phyloP scores from a whole-genome alignment of 2,797 vertebrate species.

The Trachurus trachurus region DNA sequence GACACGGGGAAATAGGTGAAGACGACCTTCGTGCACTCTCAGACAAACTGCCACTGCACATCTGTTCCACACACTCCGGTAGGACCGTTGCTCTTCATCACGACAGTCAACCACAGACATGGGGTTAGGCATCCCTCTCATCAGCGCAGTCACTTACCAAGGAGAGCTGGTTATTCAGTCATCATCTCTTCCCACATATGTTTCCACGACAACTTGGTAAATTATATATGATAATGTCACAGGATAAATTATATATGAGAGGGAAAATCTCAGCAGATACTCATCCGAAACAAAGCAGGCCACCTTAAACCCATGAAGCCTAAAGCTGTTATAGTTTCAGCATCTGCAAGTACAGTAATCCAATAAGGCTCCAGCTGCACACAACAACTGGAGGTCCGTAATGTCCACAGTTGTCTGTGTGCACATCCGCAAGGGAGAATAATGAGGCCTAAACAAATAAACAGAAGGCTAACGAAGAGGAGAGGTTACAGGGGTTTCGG shows the following conservation, averaged over 20 bases:
- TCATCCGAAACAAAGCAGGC: not conserved
- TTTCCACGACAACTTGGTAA: not conserved
- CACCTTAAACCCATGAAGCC: not conserved
- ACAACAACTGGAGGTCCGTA: not conserved
- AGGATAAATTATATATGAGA: not conserved
- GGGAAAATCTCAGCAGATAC: not conserved
- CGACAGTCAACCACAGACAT: not conserved
- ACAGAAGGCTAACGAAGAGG: not conserved
- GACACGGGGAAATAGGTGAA: slow-evolving; percentile 43
- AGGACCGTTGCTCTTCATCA: not conserved
- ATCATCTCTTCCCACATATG: not conserved
- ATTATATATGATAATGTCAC: not conserved
- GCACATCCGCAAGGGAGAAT: not conserved
- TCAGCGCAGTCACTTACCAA: not conserved
- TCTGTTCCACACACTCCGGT: slow-evolving; percentile 33
- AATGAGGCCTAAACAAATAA: not conserved
- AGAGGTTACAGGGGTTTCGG: not conserved
- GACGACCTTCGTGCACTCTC: slow-evolving; percentile 7
- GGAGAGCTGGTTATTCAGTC: not conserved
- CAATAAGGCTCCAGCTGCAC: not conserved
- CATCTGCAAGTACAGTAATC: not conserved
- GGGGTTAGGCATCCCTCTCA: not conserved
- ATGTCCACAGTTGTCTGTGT: not conserved
- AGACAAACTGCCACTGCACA: slow-evolving; percentile 27
- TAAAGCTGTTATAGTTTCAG: not conserved